A percentile compares a stretch with the other conserved stretches of the same genome.
These are phyloP conservation scores for Himalopsyche phryganea DNA, from an alignment of 1,140 invertebrate species.

Conservation along the genomic window DNA sequence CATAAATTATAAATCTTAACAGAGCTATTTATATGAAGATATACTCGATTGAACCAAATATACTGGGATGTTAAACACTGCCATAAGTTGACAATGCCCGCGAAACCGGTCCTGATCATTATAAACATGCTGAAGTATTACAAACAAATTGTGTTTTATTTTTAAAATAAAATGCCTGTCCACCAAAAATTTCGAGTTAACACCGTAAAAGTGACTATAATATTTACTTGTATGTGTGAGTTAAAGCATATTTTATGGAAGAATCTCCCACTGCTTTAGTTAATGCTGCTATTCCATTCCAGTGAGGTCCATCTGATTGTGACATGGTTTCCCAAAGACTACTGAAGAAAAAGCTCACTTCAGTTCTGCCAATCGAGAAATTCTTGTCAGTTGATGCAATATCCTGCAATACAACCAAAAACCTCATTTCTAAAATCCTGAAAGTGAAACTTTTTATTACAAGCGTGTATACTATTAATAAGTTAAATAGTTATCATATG, in stretches of 20 bases:
- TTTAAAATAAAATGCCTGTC: too few relatives aligned
- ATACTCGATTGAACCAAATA: too few relatives aligned
- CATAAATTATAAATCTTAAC: too few relatives aligned
- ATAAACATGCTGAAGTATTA: too few relatives aligned
- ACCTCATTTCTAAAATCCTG: background rate
- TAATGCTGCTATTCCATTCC: constrained; percentile 61
- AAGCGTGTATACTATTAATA: background rate
- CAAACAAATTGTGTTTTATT: too few relatives aligned
- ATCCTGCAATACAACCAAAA: constrained; percentile 37
- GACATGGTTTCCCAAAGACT: constrained; percentile 49
- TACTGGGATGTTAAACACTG: too few relatives aligned
- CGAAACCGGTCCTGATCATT: too few relatives aligned
- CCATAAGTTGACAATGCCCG: too few relatives aligned
- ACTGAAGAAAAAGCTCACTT: constrained; percentile 50
- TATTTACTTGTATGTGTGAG: constrained; percentile 60
- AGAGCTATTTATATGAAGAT: too few relatives aligned
- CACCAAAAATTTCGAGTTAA: too few relatives aligned
- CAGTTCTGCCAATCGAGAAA: constrained; percentile 45
- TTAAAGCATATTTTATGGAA: constrained; percentile 56
- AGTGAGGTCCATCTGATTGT: constrained; percentile 46
- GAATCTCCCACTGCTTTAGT: constrained; percentile 58
- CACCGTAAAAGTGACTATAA: too few relatives aligned
- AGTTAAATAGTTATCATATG: background rate
- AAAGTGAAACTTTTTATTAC: constrained; percentile 4
- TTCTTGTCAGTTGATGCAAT: constrained; percentile 48